Evolutionary conservation across 2,888 invertebrate genomes (phyloP), one percentile per base, ranked within the genome.

Genomic region (Hydraecia micacea): DNA sequence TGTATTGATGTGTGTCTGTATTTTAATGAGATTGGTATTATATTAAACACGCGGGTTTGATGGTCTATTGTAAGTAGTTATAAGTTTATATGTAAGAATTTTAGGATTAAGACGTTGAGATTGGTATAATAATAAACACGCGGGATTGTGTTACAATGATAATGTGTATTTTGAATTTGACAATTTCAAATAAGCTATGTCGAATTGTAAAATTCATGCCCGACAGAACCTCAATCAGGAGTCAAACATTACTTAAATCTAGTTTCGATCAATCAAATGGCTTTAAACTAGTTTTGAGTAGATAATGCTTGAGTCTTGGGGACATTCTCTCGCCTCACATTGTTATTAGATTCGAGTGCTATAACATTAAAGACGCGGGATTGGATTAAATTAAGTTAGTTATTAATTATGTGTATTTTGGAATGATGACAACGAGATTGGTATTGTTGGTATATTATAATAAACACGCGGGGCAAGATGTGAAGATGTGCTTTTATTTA

Each of bases 381-480:
- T 32, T 6, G 15, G 28, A 67, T 39, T 8, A 25, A 55, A 25
- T 21, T 36, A 36, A 73, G 36, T 39, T 46, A 68, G 68, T 68
- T 39, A 55, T 39, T 2, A 55, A 28, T 32, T 32, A 58, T n/a
- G 18, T 71, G 18, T 71, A 52, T 52, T 77, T 69, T 6, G 46
- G 55, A 46, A 55, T 70, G 46, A n/a, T 36, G 28, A 71, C 18
- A 65, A 65, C 9, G 36, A 79, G 46, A 42, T 70, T 63, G 25
- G 42, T 63, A 63, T 9, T 18, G n/a, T 15, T 11, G 25, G 7
- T n/a, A 25, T 18, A 25, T 39, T 25, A 65, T 28, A 79, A 71
- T 71, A 79, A 79, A 71, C 65, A 79, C 71, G 78, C 70, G 79
- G 78, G 79, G 46, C 8, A 46, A 65, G 5, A 46, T 18, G 9